A percentile compares a stretch with the other conserved stretches of the same genome.
phyloP scores from a whole-genome alignment of 2,797 vertebrate genomes.

The Ataeniobius toweri region DNA sequence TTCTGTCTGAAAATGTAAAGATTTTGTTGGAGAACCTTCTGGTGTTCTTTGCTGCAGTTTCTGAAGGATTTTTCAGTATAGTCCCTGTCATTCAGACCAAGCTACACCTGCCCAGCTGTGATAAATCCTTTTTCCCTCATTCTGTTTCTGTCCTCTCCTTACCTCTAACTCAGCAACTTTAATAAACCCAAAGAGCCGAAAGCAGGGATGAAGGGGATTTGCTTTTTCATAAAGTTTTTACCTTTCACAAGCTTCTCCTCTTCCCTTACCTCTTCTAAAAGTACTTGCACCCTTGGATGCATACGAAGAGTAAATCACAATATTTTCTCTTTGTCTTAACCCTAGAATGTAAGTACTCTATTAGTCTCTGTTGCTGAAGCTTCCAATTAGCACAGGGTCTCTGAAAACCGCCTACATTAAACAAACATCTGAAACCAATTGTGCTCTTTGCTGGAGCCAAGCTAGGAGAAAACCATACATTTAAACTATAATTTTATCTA shows the following conservation, averaged over 20 bases:
- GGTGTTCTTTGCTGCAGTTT: conserved; percentile 24
- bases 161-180: conserved; percentile 28
- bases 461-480: background rate
- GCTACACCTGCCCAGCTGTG: conserved; percentile 54
- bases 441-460: background rate
- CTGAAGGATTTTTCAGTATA: conserved; percentile 23
- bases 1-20: background rate
- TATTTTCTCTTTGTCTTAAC: background rate
- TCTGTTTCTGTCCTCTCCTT: conserved; percentile 14
- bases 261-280: background rate
- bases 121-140: conserved; percentile 45
- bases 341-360: background rate
- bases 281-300: background rate
- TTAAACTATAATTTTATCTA: background rate
- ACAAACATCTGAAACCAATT: background rate
- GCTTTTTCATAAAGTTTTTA: conserved; percentile 31
- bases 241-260: conserved; percentile 5
- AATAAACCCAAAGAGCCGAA: conserved; percentile 56
- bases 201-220: conserved; percentile 50
- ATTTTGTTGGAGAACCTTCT: conserved; percentile 12
- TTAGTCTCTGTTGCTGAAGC: background rate
- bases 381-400: background rate
- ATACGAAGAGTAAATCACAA: background rate
- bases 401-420: background rate
- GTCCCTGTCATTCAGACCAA: conserved; percentile 34